Evolutionary conservation across 1,140 invertebrate species (phyloP), one percentile per base, ranked within the genome.

Genomic region (Heliconius melpomene): DNA sequence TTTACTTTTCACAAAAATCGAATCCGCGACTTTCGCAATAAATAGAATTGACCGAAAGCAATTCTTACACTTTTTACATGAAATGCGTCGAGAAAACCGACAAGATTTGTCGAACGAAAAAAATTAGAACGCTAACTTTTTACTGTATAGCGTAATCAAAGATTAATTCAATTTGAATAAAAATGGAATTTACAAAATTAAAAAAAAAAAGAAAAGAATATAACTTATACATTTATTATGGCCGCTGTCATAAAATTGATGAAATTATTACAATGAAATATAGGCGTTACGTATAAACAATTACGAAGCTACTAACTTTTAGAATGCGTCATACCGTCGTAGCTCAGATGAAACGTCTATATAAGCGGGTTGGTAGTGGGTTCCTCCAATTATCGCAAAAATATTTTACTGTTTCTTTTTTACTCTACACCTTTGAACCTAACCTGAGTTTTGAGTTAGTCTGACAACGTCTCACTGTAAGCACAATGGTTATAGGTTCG

Each of bases 261-360:
- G 57, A 60, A n/a, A 60, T 60, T 66, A 66, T 66, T 66, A 66
- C 23, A 66, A 66, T 66, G 23, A 26, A 66, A 66, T 66, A 26
- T 66, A 9, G 11, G 20, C 23, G 20, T 66, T 66, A 26, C 23
- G 57, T 26, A 66, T 13, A 66, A 26, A 13, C 23, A 66, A 66
- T 66, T 29, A n/a, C 23, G 8, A 66, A 29, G 23, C 54, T 18
- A 54, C n/a, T n/a, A n/a, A 18, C 18, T 54, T 54, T 54, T n/a
- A 54, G 20, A 60, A 46, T 46, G 40, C 40, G 40, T 46, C 40
- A 46, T 5, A 16, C 20, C n/a, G n/a, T 57, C n/a, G 26, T 66
- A 23, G 60, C 11, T 9, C 60, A 26, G 7, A 11, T 26, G 60
- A 1, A 57, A n/a, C 8, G 54, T 57, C 40, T 46, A 46, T 46